Conservation (phyloP, 2,113 vertebrate species). For the Camelus dromedarius region DNA sequence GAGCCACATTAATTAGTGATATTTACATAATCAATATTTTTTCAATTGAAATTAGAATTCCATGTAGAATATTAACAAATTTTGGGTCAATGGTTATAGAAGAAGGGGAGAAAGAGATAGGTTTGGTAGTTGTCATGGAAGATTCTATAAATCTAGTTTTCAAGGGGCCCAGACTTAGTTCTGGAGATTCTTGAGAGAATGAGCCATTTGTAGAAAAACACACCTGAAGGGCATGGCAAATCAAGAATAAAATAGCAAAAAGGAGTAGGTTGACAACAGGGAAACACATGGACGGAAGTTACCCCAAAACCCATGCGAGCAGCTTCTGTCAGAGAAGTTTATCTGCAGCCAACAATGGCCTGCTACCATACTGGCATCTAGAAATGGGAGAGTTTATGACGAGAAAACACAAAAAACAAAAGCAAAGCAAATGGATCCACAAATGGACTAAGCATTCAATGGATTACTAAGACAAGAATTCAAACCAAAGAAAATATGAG, state of each 20-base stretch:
- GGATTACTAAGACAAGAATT: not conserved
- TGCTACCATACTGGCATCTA: not conserved
- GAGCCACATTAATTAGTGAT: not conserved
- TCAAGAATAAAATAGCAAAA: not conserved
- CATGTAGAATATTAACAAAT: not conserved
- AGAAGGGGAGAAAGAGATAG: not conserved
- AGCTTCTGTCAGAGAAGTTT: not conserved
- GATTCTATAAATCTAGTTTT: not conserved
- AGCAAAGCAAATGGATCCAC: not conserved
- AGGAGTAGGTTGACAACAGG: not conserved
- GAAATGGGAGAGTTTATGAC: constrained; percentile 4
- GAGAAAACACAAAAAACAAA: not conserved
- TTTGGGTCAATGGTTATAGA: not conserved
- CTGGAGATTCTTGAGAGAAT: not conserved
- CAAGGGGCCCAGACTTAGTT: not conserved
- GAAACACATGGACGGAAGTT: not conserved
- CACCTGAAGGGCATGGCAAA: not conserved
- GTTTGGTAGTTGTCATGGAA: not conserved
- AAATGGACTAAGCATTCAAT: not conserved
- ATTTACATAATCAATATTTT: not conserved
- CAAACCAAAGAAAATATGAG: not conserved
- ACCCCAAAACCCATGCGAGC: not conserved
- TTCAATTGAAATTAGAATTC: not conserved
- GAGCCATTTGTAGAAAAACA: not conserved
- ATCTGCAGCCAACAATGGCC: not conserved